Evolutionary conservation across 2,888 invertebrate species (phyloP), one percentile per base, ranked within the genome.

Genomic region (Agonum fuliginosum): DNA sequence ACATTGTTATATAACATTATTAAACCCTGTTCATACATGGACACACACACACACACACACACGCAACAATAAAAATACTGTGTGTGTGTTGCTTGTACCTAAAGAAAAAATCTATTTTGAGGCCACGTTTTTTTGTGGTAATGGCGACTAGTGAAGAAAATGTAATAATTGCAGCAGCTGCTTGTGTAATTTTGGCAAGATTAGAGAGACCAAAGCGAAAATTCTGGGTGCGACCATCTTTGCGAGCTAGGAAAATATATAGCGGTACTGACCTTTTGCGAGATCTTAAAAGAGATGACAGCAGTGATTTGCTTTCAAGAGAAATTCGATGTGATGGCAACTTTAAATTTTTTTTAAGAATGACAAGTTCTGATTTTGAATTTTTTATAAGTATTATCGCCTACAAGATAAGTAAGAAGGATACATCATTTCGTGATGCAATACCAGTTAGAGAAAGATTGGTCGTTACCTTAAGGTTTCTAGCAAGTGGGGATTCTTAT

Each of bases 311-410:
- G 20, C 41, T 69, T 5, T 3, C 14, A 14, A 37, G 69, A 37
- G 67, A 20, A 19, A 70, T 43, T 41, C 1, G 19, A 4, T 4
- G 19, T 37, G 43, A 70, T 37, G 70, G 70, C 10, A 70, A 43
- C 14, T 70, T 70, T 12, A 70, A 70, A 20, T 41, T 41, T 8
- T 70, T 41, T 70, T 3, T 8, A 14, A 70, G 43, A 12, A 70
- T 70, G 70, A 17, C 17, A 3, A 70, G 41, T 70, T 37, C 2
- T 41, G 70, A 70, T 70, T 70, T 70, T 20, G 43, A 70, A 70
- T 41, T 43, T 10, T 14, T 70, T 19, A 41, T 70, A 41, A 19
- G 2, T 12, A 3, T 3, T 2, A 41, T 70, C 4, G 70, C 41
- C 43, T 8, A 30, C 6, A 30, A 5, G 30, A 30, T 30, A 5